Base-by-base conservation (phyloP, 2,113 vertebrate species). In the Brachyhypopomus occidentalis region DNA sequence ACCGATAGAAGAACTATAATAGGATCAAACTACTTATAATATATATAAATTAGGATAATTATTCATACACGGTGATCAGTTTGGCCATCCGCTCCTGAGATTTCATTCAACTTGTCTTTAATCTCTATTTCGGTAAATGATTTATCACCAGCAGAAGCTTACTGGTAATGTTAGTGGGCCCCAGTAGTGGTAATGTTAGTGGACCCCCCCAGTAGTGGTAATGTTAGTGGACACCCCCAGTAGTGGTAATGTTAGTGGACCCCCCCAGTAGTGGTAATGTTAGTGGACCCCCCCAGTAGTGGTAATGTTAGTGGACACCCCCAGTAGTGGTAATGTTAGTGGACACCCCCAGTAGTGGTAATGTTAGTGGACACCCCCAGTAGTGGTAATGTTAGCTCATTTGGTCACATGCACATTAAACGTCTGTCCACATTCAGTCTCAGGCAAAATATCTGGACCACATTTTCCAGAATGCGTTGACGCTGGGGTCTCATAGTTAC, bases 251-350 rank as follows among this genome's bases (percentile, higher is more conserved):
- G 52, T 45, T 36, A 4, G 63, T 64, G 63, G 36, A 52, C 56
- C 66, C 71, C 56, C 63, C 63, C 60, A 80, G 81, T 67, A 75
- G 64, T 19, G 64, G 34, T 77, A 70, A 71, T 76, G 64, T 72
- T 70, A 38, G 75, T n/a, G n/a, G n/a, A n/a, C n/a, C n/a, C n/a
- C n/a, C n/a, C n/a, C n/a, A n/a, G n/a, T n/a, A n/a, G n/a, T n/a
- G n/a, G n/a, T n/a, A 41, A 63, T 30, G 52, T 45, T 36, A 4
- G 63, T 64, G 63, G 36, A 52, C 56, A 72, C 71, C 56, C 63
- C 63, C 60, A 80, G 81, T 67, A 75, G 64, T 19, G 64, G 34
- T 77, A 70, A 71, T 76, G 64, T 72, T 70, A 38, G 75, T 64
- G 63, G 36, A 52, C 56, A 72, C 71, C 56, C 63, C 63, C 60